Evolutionary conservation across 2,888 invertebrate species (phyloP), one percentile per base, ranked within the genome.

Genomic region (Melinaea menophilus): DNA sequence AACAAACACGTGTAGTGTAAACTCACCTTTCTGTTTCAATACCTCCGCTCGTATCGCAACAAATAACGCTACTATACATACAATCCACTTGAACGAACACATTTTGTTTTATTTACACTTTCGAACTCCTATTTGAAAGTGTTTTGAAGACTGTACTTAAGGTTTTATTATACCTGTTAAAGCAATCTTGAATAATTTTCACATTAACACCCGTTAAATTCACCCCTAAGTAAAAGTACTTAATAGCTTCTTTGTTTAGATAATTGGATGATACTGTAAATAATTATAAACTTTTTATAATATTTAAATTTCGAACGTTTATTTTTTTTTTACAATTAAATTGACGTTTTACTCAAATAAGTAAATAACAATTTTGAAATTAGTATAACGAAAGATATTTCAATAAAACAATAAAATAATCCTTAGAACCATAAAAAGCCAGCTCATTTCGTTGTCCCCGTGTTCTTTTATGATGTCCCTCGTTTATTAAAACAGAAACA

Each of bases 1-100:
- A 22, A 5, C n/a, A 48, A 13, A 48, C 34, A 34, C 12, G 55
- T 12, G 7, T 4, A 55, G 12, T 31, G 13, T 34, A 55, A 22
- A 12, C 62, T 81, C 69, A 88, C 87, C 85, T 74, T 79, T 78
- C 5, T 79, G 79, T 60, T 81, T 79, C 37, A 83, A 63, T 7
- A 86, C 82, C 9, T 82, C 82, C 1, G 81, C 86, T 68, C 84
- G 76, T 56, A 82, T 79, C 68, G 80, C 76, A 58, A 83, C 78
- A 45, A 86, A 73, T 9, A 87, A 71, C 31, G 78, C 76, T 37
- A 84, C 68, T 59, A 82, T 72, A 69, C 80, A 82, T 73, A 84
- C 73, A 59, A 82, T 79, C 80, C 82, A 86, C 78, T 82, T 79
- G 2, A 78, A 77, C 3, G 80, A 78, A 68, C 71, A 77, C 85